A percentile compares a stretch with the other conserved stretches of the same genome.
These are phyloP conservation scores for Copidosoma floridanum DNA, from an alignment of 1,140 invertebrate species.

Conservation along the genomic window DNA sequence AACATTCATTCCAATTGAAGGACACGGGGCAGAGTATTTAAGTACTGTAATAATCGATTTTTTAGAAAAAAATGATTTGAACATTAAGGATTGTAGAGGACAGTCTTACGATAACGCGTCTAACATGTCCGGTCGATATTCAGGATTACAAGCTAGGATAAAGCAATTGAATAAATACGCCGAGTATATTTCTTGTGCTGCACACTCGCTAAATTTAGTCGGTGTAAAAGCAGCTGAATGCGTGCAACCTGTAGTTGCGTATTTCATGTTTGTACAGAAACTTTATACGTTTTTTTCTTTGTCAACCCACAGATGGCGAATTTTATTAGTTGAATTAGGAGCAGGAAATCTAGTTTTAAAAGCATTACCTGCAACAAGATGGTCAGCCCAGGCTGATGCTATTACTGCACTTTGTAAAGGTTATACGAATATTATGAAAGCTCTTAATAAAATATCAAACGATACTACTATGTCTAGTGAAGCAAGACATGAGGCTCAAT, in stretches of 20 bases:
- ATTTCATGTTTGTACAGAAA: not conserved
- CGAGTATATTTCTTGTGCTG: slow-evolving; percentile 34
- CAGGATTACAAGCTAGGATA: slow-evolving; percentile 35
- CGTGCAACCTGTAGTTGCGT: not conserved
- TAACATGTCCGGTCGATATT: slow-evolving; percentile 31
- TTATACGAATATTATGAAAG: slow-evolving; percentile 8
- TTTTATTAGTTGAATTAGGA: not conserved
- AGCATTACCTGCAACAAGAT: slow-evolving; percentile 17
- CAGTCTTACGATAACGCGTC: not conserved
- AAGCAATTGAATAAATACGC: slow-evolving; percentile 28
- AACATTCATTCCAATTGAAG: not conserved
- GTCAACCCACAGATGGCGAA: not conserved
- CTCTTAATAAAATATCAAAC: slow-evolving; percentile 7
- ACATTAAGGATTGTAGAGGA: not conserved
- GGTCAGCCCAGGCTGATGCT: slow-evolving; percentile 22
- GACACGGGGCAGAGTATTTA: slow-evolving; percentile 32
- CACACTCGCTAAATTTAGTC: slow-evolving; percentile 36
- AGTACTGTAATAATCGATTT: slow-evolving; percentile 31
- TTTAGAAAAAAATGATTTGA: too few species aligned
- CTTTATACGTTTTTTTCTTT: slow-evolving; percentile 2
- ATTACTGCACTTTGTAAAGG: slow-evolving; percentile 5
- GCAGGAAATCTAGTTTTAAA: slow-evolving; percentile 6
- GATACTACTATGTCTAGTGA: slow-evolving; percentile 5
- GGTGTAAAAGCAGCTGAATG: slow-evolving; percentile 22
- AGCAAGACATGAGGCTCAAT: slow-evolving; percentile 17